Evolutionary conservation across 1,140 invertebrate species (phyloP).

Genomic region (Subanguina moxae): DNA sequence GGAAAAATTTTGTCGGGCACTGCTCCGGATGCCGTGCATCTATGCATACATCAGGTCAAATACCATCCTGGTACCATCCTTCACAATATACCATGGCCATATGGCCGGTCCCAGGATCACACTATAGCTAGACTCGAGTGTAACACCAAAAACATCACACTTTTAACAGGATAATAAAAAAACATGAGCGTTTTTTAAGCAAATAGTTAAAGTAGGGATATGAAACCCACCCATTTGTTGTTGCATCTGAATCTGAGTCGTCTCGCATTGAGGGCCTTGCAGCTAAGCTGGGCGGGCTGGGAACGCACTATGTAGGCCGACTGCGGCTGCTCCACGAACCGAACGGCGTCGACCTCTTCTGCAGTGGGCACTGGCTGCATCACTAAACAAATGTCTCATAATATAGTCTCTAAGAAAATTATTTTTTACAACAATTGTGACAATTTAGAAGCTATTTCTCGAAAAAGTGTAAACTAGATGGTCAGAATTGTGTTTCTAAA

Average conservation of each 20-base stretch:
- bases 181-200: not conserved
- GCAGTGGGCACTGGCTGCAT: no score
- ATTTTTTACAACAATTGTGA: no score
- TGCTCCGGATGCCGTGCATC: no score
- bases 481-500: no score
- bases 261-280: slow-evolving; percentile 47
- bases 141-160: not conserved
- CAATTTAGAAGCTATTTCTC: no score
- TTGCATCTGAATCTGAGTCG: slow-evolving; percentile 56
- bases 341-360: not conserved
- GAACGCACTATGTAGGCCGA: slow-evolving; percentile 51
- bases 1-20: no score
- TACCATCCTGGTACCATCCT: not conserved
- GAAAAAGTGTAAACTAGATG: no score
- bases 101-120: not conserved
- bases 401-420: no score
- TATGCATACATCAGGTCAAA: not conserved
- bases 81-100: not conserved
- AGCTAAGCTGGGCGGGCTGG: slow-evolving; percentile 41
- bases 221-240: slow-evolving; percentile 54
- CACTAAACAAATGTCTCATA: no score
- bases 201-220: not conserved
- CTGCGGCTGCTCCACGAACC: slow-evolving; percentile 39
- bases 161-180: no score
- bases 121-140: not conserved